Evolutionary conservation across 2,113 vertebrate genomes (phyloP).

Genomic region (Megalops atlanticus): DNA sequence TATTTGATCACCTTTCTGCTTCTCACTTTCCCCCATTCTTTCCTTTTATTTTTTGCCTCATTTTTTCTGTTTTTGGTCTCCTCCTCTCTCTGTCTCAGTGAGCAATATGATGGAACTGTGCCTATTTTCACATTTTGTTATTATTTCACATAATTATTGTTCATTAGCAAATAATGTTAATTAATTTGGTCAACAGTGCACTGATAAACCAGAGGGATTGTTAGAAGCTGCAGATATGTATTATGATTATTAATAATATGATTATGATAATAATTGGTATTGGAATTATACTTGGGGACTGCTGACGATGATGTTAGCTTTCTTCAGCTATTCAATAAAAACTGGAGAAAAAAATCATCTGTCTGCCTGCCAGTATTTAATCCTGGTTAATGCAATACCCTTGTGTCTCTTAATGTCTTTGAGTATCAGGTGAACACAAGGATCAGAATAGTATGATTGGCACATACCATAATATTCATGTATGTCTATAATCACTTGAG

Average conservation of each 20-base stretch:
- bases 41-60: no score
- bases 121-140: background rate
- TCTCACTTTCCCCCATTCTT: background rate
- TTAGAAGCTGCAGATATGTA: slow-evolving; percentile 29
- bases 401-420: background rate
- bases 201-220: slow-evolving; percentile 27
- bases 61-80: slow-evolving; percentile 32
- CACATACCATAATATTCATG: background rate
- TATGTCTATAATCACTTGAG: background rate
- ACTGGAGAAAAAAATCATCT: slow-evolving; percentile 19
- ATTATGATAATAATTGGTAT: slow-evolving; percentile 23
- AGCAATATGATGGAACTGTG: slow-evolving; percentile 31
- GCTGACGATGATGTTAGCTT: slow-evolving; percentile 39
- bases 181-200: slow-evolving; percentile 8
- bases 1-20: background rate
- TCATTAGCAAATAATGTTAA: background rate
- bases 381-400: no score
- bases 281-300: slow-evolving; percentile 17
- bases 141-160: background rate
- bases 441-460: background rate
- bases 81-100: slow-evolving; percentile 32
- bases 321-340: slow-evolving; percentile 54
- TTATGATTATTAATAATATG: slow-evolving; percentile 42
- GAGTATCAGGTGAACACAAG: background rate
- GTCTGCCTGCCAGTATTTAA: background rate